phyloP scores from a whole-genome alignment of 2,113 vertebrate genomes.

The Chunga burmeisteri region DNA sequence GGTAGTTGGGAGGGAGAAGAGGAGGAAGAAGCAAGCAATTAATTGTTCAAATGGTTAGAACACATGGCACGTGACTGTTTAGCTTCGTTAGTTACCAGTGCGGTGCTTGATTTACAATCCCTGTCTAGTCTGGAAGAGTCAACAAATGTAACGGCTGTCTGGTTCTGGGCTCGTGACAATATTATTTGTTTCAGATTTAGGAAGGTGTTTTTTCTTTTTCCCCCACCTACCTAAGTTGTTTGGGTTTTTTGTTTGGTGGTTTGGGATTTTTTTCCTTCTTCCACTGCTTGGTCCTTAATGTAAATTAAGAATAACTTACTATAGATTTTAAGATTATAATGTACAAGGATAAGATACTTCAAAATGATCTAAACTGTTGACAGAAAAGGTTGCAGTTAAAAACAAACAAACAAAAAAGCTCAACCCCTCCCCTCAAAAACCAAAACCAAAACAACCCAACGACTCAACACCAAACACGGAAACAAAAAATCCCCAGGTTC shows the following conservation, averaged over 20 bases:
- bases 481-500: not conserved
- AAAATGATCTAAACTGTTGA: not conserved
- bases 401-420: not conserved
- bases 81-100: not conserved
- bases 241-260: not conserved
- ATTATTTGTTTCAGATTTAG: not conserved
- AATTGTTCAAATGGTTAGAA: not conserved
- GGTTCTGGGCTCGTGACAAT: not conserved
- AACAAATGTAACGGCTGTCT: not conserved
- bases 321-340: not conserved
- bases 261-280: not conserved
- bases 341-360: not conserved
- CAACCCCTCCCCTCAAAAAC: fast-evolving
- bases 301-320: not conserved
- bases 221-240: not conserved
- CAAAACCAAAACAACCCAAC: not conserved
- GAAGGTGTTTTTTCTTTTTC: not conserved
- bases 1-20: not conserved
- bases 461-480: not conserved
- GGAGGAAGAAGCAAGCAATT: not conserved
- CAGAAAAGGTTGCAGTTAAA: not conserved
- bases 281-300: not conserved
- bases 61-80: not conserved
- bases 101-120: not conserved
- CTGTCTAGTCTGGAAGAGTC: not conserved